Percentiles rank a stretch among this genome's conserved stretches.
These are phyloP conservation scores for Choloepus didactylus DNA, from an alignment of 2,797 vertebrate genomes.

Conservation along the genomic window DNA sequence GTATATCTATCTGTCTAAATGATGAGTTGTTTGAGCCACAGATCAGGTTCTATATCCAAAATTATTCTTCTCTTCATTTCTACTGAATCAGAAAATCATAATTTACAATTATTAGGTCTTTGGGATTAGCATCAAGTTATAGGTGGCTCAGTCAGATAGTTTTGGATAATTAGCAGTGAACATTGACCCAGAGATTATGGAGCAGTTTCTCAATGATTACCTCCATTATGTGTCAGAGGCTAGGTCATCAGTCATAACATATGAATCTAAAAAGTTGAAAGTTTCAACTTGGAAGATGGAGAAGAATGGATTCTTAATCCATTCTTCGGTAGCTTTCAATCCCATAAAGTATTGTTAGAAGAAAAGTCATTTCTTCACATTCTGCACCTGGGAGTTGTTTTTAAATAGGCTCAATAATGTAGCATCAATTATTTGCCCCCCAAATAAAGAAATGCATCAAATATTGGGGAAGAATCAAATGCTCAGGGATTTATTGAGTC, in stretches of 20 bases:
- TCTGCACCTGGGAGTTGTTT: neutral
- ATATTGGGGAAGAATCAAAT: neutral
- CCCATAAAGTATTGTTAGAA: neutral
- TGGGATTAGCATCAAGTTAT: neutral
- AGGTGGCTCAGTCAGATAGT: neutral
- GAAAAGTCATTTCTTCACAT: neutral
- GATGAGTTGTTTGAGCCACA: neutral
- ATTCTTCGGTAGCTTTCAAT: neutral
- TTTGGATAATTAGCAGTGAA: neutral
- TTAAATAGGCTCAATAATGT: conserved; percentile 1
- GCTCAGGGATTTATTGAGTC: neutral
- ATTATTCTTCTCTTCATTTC: neutral
- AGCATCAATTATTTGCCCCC: neutral
- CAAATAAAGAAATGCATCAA: conserved; percentile 34
- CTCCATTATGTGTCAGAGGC: neutral
- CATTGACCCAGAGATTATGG: neutral
- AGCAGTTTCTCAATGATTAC: neutral
- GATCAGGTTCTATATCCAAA: neutral
- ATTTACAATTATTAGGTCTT: neutral
- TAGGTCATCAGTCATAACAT: neutral
- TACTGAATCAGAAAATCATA: conserved; percentile 1
- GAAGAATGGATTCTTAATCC: neutral
- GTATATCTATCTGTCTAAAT: neutral
- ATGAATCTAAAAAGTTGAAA: neutral
- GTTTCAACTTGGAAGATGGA: neutral